Evolutionary conservation across 2,113 vertebrate genomes (phyloP).

Genomic region (Lagopus leucura): DNA sequence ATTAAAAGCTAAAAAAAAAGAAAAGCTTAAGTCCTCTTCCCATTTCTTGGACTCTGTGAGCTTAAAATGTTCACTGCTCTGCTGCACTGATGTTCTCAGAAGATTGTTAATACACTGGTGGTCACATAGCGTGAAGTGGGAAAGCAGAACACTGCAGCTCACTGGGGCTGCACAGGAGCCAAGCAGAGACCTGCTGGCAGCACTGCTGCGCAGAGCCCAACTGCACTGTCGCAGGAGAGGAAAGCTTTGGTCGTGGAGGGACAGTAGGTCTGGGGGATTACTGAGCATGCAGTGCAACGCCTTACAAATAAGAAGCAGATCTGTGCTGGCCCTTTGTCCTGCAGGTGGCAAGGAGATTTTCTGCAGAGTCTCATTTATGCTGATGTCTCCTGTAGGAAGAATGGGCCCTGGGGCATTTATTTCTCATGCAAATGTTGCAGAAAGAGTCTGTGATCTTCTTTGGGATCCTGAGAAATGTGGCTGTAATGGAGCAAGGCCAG

Average conservation of each 20-base stretch:
- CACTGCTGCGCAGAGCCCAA: not conserved
- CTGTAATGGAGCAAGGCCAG: not conserved
- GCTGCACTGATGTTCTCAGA: not conserved
- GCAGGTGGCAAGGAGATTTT: not conserved
- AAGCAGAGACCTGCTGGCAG: not conserved
- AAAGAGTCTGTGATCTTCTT: not conserved
- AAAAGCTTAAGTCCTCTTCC: not conserved
- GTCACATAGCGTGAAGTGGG: not conserved
- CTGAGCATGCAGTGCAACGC: not conserved
- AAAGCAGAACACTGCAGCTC: not conserved
- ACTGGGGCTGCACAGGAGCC: not conserved
- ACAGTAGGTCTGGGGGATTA: not conserved
- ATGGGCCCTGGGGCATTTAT: not conserved
- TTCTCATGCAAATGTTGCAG: not conserved
- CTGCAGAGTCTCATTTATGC: not conserved
- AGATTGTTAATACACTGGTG: not conserved
- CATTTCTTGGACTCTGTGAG: not conserved
- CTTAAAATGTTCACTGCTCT: not conserved
- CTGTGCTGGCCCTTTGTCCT: not conserved
- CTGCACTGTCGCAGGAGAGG: not conserved
- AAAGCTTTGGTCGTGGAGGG: not conserved
- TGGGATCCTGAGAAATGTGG: not conserved
- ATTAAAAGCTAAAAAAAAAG: not conserved
- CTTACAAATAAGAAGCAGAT: not conserved
- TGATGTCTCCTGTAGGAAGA: not conserved